These are phyloP conservation scores for Allolobophora icterica DNA, from an alignment of 2,888 invertebrate genomes.

Conservation along the genomic window DNA sequence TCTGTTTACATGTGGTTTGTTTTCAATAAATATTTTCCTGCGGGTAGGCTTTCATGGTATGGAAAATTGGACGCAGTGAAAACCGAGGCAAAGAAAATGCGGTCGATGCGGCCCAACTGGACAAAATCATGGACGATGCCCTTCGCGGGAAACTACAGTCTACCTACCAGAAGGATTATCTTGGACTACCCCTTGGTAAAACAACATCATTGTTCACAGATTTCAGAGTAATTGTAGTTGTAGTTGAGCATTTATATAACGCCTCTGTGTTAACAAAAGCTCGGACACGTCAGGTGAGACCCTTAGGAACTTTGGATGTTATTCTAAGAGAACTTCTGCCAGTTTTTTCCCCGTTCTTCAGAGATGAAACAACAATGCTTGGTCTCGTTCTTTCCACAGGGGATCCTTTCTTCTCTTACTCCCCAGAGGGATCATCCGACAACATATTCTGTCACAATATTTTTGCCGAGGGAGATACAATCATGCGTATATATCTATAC, in stretches of 20 bases:
- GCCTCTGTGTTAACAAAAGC: not conserved
- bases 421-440: not conserved
- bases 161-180: constrained; percentile 59
- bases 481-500: not conserved
- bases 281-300: not conserved
- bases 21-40: not conserved
- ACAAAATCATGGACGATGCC: constrained; percentile 58
- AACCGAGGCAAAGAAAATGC: not conserved
- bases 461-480: not conserved
- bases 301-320: not conserved
- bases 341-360: not conserved
- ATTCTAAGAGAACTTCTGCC: not conserved
- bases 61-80: constrained; percentile 50
- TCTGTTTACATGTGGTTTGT: not conserved
- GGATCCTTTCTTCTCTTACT: not conserved
- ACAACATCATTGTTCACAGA: not conserved
- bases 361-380: not conserved
- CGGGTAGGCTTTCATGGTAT: constrained; percentile 57
- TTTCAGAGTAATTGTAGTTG: not conserved
- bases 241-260: not conserved
- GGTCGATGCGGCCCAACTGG: constrained; percentile 31
- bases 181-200: constrained; percentile 60
- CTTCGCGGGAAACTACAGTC: constrained; percentile 56
- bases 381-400: not conserved
- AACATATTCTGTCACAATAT: not conserved